Evolutionary conservation across 2,888 invertebrate species (phyloP), one percentile per base, ranked within the genome.

Genomic region (Epistrophe eligans): DNA sequence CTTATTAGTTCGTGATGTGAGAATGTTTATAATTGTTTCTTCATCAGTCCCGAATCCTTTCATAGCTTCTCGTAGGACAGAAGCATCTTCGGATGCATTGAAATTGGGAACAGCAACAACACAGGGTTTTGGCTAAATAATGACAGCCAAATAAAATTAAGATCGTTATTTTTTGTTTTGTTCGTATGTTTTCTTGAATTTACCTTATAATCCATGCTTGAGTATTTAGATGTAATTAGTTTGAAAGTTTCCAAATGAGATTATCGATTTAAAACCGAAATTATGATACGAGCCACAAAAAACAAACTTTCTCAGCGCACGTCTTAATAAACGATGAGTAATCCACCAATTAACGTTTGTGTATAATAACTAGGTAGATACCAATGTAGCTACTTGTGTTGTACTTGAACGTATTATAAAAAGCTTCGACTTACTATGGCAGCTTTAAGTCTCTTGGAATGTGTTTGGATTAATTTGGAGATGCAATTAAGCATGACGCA

Each of bases 1-100:
- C 0, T 90, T 90, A 90, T 96, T 96, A 52, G 95, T 95, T 57
- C 97, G 94, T 0, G 94, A 92, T 1, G 95, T 95, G 55, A 97
- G 93, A 82, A 97, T 95, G 79, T 95, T 94, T 45, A 96, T 96
- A 89, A 97, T 96, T 17, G 95, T 94, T 89, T 95, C 94, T 91
- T 97, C 96, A 89, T 96, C 95, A 0, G 96, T 96, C 5, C 95
- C 95, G 24, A 95, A 94, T 55, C 95, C 95, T 89, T 95, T 95
- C 96, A 96, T 96, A 15, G 96, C 96, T 2, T 93, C 94, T 1
- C 96, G 93, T 6, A 96, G 93, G 0, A 94, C 92, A 5, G 94
- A 94, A 0, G 95, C 95, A 93, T 96, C 96, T 76, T 95, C 95
- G 0, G 94, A 92, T 0, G 95, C 95, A 90, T 94, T 95, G 92